Evolutionary conservation across 1,140 invertebrate genomes (phyloP), one percentile per base, ranked within the genome.

Genomic region (Drosophila orena): DNA sequence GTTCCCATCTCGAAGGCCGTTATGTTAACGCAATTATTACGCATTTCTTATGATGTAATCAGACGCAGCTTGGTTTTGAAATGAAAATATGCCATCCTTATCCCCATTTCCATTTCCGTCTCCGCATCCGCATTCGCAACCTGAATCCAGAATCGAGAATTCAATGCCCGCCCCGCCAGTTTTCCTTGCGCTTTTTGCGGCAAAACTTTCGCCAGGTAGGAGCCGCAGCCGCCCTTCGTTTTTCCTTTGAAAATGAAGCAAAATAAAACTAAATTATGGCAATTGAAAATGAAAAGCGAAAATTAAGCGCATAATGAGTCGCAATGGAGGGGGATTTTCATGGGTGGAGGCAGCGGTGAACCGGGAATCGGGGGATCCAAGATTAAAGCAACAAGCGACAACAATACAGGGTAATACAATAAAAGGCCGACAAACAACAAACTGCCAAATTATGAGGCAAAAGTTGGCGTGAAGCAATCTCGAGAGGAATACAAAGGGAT

Each of bases 241-340:
- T 24, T 42, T 8, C 24, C 27, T 24, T 20, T 56, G 56, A 89
- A 79, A 89, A 89, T 83, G 70, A 83, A 89, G 79, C 72, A 79
- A 84, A 89, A 89, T 89, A 89, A 89, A 89, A 89, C 84, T 89
- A 88, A 91, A 91, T 91, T 91, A 90, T 90, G 77, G 90, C 90
- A 91, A 91, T 91, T 91, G 90, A 91, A 91, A 91, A 91, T 91
- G 81, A 91, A 91, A 91, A 90, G 90, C 83, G 79, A 91, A 91
- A 91, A 90, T 91, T 91, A 91, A 91, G 79, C 90, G 71, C 66
- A 91, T 91, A 91, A 91, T 88, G 85, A 88, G 72, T 71, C 66
- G 77, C 78, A 79, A 22, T 55, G 17, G 37, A 43, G 44, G 30
- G 27, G 27, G 14, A 42, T 7, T 27, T 47, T 8, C 12, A 24